Percentiles rank a stretch among this genome's conserved stretches.
Conservation (phyloP, 2,888 invertebrate species). For the Eumacrocentrus americanus region DNA sequence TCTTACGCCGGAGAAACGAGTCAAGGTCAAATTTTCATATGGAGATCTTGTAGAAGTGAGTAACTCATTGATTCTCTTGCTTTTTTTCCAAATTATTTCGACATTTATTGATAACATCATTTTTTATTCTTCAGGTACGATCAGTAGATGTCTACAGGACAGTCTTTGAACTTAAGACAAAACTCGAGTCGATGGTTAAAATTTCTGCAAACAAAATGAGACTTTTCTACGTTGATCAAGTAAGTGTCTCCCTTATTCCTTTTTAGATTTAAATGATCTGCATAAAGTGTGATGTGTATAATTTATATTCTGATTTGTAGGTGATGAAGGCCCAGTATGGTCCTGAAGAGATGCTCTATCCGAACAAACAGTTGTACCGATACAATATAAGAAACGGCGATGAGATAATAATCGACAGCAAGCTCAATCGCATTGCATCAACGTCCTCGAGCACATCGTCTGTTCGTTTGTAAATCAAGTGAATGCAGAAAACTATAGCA, state of each 20-base stretch:
- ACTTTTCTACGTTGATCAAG: slow-evolving; percentile 88
- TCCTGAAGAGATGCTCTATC: slow-evolving; percentile 88
- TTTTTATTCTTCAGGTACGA: slow-evolving; percentile 49
- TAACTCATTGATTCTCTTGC: slow-evolving; percentile 5
- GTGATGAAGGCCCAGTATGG: slow-evolving; percentile 66
- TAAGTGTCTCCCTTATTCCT: slow-evolving; percentile 38
- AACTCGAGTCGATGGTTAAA: slow-evolving; percentile 80
- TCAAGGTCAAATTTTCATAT: slow-evolving; percentile 83
- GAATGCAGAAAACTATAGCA: slow-evolving; percentile 2
- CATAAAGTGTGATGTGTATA: slow-evolving; percentile 33
- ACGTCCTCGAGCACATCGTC: slow-evolving; percentile 52
- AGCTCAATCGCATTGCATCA: slow-evolving; percentile 66
- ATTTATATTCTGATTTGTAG: slow-evolving; percentile 37
- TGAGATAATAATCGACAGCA: slow-evolving; percentile 88
- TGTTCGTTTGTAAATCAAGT: slow-evolving; percentile 55
- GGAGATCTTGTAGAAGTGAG: slow-evolving; percentile 74
- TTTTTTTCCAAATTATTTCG: background rate
- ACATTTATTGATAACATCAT: slow-evolving; percentile 9
- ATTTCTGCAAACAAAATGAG: slow-evolving; percentile 85
- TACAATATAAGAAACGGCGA: slow-evolving; percentile 90
- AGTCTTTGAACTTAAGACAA: slow-evolving; percentile 81
- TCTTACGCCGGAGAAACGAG: slow-evolving; percentile 83
- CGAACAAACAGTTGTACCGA: slow-evolving; percentile 87
- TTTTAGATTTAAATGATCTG: slow-evolving; percentile 44
- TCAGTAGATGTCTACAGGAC: slow-evolving; percentile 67